phyloP scores from a whole-genome alignment of 2,113 vertebrate species.

The Gymnorhina tibicen region DNA sequence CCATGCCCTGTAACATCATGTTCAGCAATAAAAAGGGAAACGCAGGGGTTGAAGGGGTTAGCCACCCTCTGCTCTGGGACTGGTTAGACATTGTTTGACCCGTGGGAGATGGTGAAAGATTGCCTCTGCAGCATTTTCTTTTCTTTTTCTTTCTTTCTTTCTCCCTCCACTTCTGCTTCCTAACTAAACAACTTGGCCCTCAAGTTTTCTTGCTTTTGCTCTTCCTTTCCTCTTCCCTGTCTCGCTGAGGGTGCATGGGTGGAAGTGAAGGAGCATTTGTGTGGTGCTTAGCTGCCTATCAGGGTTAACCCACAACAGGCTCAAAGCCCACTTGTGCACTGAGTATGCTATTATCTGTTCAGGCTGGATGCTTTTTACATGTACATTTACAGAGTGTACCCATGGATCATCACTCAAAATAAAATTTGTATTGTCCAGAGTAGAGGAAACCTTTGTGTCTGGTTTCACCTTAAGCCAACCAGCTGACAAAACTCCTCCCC shows the following conservation, averaged over 20 bases:
- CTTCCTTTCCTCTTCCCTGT: background rate
- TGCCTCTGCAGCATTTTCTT: background rate
- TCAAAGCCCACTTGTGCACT: background rate
- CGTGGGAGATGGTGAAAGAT: background rate
- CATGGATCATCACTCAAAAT: background rate
- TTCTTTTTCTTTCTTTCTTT: background rate
- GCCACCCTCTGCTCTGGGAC: background rate
- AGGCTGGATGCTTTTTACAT: background rate
- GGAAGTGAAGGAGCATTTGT: background rate
- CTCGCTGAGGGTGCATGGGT: background rate
- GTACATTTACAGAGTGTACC: background rate
- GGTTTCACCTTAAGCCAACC: background rate
- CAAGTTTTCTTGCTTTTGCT: background rate
- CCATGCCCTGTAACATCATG: background rate
- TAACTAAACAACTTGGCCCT: background rate
- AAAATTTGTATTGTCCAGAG: background rate
- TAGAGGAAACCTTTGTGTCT: background rate
- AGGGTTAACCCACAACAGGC: background rate
- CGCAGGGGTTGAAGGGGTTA: fast-evolving
- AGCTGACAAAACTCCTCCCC: background rate
- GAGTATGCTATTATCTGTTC: background rate
- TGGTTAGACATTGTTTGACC: background rate
- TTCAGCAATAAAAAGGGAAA: background rate
- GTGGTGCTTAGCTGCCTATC: background rate
- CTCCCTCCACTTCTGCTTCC: background rate